Conservation (phyloP, 2,113 vertebrate genomes). For the Kryptolebias marmoratus region DNA sequence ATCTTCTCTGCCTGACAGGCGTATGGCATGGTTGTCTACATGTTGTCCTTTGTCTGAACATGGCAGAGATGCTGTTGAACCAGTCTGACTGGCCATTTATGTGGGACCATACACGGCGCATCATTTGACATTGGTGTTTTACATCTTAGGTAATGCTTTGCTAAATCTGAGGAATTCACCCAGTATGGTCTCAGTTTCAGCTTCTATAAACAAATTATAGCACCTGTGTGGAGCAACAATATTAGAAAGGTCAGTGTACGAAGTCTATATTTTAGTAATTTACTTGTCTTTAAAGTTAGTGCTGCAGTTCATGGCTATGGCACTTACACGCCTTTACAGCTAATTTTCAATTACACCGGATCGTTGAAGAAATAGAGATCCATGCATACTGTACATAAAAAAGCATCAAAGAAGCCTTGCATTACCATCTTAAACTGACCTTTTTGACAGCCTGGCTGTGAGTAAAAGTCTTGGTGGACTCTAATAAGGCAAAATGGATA, state of each 20-base stretch:
- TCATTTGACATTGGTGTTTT: constrained; percentile 36
- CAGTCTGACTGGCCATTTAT: neutral
- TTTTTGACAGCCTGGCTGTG: constrained; percentile 42
- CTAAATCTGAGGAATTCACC: constrained; percentile 29
- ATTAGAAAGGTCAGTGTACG: constrained; percentile 20
- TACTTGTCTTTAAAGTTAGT: constrained; percentile 16
- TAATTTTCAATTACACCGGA: constrained; percentile 27
- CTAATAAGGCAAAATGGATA: constrained; percentile 59
- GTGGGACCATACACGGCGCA: constrained; percentile 44
- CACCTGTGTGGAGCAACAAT: constrained; percentile 30
- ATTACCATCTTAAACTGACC: constrained; percentile 45
- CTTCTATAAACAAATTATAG: constrained; percentile 52
- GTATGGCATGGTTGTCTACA: constrained; percentile 44
- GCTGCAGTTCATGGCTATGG: constrained; percentile 13
- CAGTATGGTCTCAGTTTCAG: constrained; percentile 49
- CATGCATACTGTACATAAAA: neutral
- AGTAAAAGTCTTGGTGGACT: constrained; percentile 42
- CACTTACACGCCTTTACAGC: constrained; percentile 22
- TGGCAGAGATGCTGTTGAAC: constrained; percentile 37
- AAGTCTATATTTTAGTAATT: constrained; percentile 12
- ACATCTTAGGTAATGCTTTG: constrained; percentile 31
- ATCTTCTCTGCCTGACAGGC: constrained; percentile 48
- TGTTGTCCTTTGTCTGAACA: constrained; percentile 60
- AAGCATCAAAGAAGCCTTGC: constrained; percentile 31
- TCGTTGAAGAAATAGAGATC: constrained; percentile 12